Evolutionary conservation across 1,140 invertebrate genomes (phyloP).

Genomic region (Hyles vespertilio): DNA sequence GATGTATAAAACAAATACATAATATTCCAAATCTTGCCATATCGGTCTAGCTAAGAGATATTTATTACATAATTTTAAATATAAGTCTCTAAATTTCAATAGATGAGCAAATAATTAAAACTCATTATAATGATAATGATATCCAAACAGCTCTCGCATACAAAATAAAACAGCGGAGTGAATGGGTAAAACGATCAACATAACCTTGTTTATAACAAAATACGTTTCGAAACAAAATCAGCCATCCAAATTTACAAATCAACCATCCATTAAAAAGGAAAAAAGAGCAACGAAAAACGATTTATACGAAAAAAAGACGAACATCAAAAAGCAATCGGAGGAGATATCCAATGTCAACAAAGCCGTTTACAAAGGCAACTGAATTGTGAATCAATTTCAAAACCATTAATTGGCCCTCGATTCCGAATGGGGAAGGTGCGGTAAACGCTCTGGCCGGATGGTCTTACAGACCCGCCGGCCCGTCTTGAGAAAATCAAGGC

Average conservation of each 20-base stretch:
- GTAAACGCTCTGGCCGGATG: neutral
- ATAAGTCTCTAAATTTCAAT: no score
- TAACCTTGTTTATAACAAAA: no score
- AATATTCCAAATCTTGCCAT: no score
- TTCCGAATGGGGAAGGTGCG: conserved; percentile 1
- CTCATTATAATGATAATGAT: no score
- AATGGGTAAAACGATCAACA: no score
- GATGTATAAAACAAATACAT: no score
- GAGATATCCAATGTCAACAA: conserved; percentile 52
- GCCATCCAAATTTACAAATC: conserved; percentile 5
- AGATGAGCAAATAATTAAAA: no score
- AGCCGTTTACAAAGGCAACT: conserved; percentile 46
- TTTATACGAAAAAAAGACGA: conserved; percentile 12
- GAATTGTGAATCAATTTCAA: conserved; percentile 61
- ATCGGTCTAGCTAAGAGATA: no score
- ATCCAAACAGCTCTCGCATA: no score
- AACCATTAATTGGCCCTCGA: conserved; percentile 64
- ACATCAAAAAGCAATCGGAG: conserved; percentile 22
- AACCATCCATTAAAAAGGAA: conserved; percentile 2
- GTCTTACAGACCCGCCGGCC: conserved; percentile 10
- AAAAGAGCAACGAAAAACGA: neutral
- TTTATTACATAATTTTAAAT: no score
- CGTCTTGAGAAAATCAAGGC: conserved; percentile 29
- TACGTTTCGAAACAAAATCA: no score
- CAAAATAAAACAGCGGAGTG: no score